Evolutionary conservation across 2,888 invertebrate genomes (phyloP).

Genomic region (Tridacna crocea): DNA sequence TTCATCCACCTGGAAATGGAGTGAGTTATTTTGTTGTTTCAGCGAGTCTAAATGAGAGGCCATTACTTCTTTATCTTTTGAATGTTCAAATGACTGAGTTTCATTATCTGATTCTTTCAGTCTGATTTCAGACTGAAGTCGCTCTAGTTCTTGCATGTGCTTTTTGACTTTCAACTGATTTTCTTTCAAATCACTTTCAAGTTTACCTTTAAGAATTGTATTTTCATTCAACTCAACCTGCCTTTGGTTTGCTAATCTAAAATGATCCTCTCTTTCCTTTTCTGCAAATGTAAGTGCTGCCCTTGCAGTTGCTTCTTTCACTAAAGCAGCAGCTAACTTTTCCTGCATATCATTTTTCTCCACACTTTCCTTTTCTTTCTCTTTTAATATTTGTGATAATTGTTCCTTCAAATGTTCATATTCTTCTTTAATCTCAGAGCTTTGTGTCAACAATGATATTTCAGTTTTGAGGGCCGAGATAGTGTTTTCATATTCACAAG

Average conservation of each 20-base stretch:
- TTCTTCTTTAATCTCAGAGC: not conserved
- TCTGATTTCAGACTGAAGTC: not conserved
- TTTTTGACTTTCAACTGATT: not conserved
- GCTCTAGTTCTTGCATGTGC: not conserved
- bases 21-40: not conserved
- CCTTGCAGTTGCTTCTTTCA: slow-evolving; percentile 32
- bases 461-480: slow-evolving; percentile 14
- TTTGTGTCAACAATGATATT: not conserved
- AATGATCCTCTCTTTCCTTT: slow-evolving; percentile 9
- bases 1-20: not conserved
- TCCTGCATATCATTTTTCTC: slow-evolving; percentile 41
- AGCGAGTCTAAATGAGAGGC: not conserved
- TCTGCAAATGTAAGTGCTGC: slow-evolving; percentile 8
- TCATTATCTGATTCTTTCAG: not conserved
- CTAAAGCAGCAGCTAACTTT: slow-evolving; percentile 24
- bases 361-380: slow-evolving; percentile 37
- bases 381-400: not conserved
- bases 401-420: not conserved
- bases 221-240: not conserved
- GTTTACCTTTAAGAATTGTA: not conserved
- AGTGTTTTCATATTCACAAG: not conserved
- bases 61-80: not conserved
- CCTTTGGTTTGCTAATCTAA: not conserved
- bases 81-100: not conserved
- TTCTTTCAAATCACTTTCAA: not conserved